Percentiles rank a stretch among this genome's conserved stretches.
phyloP scores from a whole-genome alignment of 92 coral and sea anemone species.

The Palythoa grandiflora region DNA sequence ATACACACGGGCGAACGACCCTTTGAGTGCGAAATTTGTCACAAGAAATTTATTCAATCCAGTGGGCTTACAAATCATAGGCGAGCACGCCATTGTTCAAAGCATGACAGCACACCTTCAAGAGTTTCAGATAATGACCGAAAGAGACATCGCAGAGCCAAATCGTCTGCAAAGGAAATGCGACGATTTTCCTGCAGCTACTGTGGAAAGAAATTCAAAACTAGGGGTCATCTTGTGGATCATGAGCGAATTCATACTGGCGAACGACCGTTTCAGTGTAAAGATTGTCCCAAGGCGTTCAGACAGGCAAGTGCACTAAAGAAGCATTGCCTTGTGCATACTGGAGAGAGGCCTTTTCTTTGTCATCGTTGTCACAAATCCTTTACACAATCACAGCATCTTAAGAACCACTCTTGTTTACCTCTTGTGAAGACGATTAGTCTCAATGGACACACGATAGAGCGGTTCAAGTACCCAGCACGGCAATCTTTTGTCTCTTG shows the following conservation, averaged over 20 bases:
- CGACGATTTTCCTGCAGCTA: constrained; percentile 30
- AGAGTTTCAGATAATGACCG: not conserved
- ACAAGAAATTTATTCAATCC: constrained; percentile 34
- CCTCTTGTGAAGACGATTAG: constrained; percentile 13
- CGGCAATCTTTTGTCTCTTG: not conserved
- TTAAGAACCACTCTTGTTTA: constrained; percentile 11
- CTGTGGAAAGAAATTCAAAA: constrained; percentile 30
- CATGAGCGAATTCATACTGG: constrained; percentile 46
- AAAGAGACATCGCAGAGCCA: not conserved
- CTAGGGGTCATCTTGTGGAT: constrained; percentile 25
- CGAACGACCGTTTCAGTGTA: constrained; percentile 42
- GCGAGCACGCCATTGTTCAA: not conserved
- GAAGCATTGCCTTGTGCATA: constrained; percentile 23
- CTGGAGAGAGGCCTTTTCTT: constrained; percentile 1
- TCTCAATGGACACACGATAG: constrained; percentile 35
- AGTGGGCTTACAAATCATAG: constrained; percentile 23
- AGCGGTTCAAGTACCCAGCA: constrained; percentile 13
- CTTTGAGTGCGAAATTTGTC: constrained; percentile 20
- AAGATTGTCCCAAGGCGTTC: constrained; percentile 17
- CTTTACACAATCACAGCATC: constrained; percentile 37
- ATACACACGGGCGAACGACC: constrained; percentile 36
- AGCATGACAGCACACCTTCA: not conserved
- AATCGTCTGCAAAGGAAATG: not conserved
- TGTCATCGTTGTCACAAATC: constrained; percentile 30
- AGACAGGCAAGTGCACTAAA: constrained; percentile 41